A percentile compares a stretch with the other conserved stretches of the same genome.
These are phyloP conservation scores for Halyomorpha halys DNA, from an alignment of 1,140 invertebrate species.

Conservation along the genomic window DNA sequence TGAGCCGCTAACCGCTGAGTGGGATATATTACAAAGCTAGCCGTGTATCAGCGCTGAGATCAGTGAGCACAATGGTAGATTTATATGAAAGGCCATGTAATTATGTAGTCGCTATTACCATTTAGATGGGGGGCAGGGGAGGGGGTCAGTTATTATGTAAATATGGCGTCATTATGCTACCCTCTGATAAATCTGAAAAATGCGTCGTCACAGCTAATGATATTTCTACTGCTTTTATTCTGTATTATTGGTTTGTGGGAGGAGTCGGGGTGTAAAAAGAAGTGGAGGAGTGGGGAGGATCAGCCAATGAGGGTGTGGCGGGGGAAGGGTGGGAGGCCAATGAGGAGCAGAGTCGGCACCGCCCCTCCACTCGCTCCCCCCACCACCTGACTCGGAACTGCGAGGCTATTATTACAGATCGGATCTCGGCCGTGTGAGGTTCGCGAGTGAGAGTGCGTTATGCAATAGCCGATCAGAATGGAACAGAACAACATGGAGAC, in stretches of 20 bases:
- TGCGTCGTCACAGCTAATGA: constrained; percentile 28
- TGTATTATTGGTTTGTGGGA: constrained; percentile 25
- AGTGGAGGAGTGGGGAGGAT: constrained; percentile 3
- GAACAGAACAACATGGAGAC: constrained; percentile 19
- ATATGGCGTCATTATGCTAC: constrained; percentile 20
- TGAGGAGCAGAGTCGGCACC: constrained; percentile 24
- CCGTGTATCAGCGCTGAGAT: background rate
- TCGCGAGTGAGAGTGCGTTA: constrained; percentile 35
- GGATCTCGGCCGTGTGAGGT: constrained; percentile 35
- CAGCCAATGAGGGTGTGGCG: constrained; percentile 32
- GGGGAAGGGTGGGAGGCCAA: constrained; percentile 31
- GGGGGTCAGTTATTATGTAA: constrained; percentile 24
- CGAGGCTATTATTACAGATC: constrained; percentile 35
- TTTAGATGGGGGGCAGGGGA: constrained; percentile 23
- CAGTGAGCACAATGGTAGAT: constrained; percentile 18
- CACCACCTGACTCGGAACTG: constrained; percentile 29
- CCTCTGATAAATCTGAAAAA: constrained; percentile 27
- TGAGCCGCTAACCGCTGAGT: background rate
- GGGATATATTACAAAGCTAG: constrained; percentile 13
- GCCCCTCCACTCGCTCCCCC: constrained; percentile 13
- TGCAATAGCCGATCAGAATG: constrained; percentile 44
- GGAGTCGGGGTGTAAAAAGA: constrained; percentile 20
- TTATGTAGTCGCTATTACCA: constrained; percentile 27
- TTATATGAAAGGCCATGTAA: constrained; percentile 25
- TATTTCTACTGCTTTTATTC: constrained; percentile 30